Conservation (phyloP, 2,113 vertebrate genomes). For the Taurulus bubalis region DNA sequence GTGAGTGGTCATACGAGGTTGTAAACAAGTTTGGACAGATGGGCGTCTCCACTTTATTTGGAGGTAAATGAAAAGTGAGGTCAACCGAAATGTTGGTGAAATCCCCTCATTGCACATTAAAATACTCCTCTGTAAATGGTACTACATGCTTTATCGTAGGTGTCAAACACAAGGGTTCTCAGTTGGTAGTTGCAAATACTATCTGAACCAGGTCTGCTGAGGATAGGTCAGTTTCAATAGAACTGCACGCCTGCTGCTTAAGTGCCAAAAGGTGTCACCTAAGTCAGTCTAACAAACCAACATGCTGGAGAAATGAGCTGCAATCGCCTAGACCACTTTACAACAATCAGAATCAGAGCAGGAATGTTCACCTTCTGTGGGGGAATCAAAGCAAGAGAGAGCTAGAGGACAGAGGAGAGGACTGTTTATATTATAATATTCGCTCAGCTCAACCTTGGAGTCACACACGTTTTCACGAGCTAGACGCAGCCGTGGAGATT, state of each 20-base stretch:
- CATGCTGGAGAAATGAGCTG: conserved; percentile 39
- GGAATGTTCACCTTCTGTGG: conserved; percentile 63
- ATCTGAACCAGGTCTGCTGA: conserved; percentile 38
- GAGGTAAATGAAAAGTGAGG: not conserved
- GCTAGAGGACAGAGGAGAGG: conserved; percentile 27
- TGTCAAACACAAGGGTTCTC: not conserved
- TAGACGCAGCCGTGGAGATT: conserved; percentile 53
- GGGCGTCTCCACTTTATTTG: not conserved
- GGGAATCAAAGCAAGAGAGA: conserved; percentile 56
- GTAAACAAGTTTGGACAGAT: not conserved
- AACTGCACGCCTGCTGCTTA: conserved; percentile 14
- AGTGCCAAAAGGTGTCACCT: not conserved
- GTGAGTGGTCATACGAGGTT: not conserved
- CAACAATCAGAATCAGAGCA: conserved; percentile 62
- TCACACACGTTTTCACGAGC: conserved; percentile 46
- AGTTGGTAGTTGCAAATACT: conserved; percentile 41
- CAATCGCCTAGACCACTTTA: conserved; percentile 36
- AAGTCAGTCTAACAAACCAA: conserved; percentile 42
- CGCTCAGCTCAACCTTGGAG: conserved; percentile 54
- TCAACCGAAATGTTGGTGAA: not conserved
- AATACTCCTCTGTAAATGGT: conserved; percentile 3
- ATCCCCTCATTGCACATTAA: not conserved
- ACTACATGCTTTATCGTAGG: conserved; percentile 4
- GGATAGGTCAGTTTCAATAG: conserved; percentile 30
- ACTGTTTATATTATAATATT: conserved; percentile 61